A percentile compares a stretch with the other conserved stretches of the same genome.
phyloP scores from a whole-genome alignment of 2,113 vertebrate genomes.

The Felis chaus region DNA sequence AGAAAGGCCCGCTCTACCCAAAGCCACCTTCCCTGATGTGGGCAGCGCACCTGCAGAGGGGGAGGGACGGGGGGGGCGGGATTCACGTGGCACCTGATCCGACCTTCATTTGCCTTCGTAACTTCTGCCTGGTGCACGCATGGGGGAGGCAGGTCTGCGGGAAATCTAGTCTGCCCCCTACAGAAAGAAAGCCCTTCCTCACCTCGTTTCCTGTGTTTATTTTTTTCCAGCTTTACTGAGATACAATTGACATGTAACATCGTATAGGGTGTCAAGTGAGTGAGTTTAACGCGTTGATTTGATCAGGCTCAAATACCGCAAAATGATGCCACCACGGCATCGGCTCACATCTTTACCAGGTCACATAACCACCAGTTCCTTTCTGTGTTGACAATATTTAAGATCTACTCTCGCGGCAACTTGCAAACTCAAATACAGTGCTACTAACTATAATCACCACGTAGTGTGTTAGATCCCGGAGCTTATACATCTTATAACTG shows the following conservation, averaged over 20 bases:
- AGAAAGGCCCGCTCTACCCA: background rate
- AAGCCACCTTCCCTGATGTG: background rate
- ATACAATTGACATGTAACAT: background rate
- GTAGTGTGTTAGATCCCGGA: background rate
- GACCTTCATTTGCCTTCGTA: rapidly evolving
- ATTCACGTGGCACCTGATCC: rapidly evolving
- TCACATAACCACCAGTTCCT: background rate
- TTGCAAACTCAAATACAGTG: background rate
- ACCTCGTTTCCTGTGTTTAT: background rate
- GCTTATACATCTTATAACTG: background rate
- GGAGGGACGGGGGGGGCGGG: rapidly evolving
- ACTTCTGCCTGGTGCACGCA: background rate
- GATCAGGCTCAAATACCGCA: background rate
- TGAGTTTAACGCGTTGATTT: background rate
- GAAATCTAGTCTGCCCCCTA: background rate
- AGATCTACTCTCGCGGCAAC: background rate
- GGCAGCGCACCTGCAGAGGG: too few relatives aligned
- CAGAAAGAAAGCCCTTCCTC: too few relatives aligned
- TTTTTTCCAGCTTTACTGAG: background rate
- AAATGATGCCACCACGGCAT: background rate
- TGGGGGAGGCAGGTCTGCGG: rapidly evolving
- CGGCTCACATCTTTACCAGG: background rate
- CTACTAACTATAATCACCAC: background rate
- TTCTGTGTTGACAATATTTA: background rate
- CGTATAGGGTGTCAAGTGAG: background rate